A percentile compares a stretch with the other conserved stretches of the same genome.
Evolutionary conservation across 2,888 invertebrate genomes (phyloP).

Genomic region (Alcis repandata): DNA sequence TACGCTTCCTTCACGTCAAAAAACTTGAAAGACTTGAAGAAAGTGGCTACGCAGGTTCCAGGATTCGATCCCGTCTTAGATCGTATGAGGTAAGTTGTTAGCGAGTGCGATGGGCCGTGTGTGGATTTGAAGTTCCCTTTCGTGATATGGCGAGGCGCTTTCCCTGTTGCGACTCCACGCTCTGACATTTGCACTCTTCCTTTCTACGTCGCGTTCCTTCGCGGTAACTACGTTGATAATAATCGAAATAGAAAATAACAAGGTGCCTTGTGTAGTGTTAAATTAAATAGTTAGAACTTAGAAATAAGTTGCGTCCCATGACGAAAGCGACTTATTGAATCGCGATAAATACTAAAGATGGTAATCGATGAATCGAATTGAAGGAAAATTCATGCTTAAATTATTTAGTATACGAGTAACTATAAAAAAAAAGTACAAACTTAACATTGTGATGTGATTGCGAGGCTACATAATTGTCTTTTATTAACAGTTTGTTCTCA

Average conservation of each 20-base stretch:
- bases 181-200: slow-evolving; percentile 83
- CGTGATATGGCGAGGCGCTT: slow-evolving; percentile 79
- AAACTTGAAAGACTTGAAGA: slow-evolving; percentile 72
- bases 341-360: background rate
- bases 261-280: slow-evolving; percentile 8
- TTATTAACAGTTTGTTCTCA: background rate
- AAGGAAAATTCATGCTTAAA: no score
- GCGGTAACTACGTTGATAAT: slow-evolving; percentile 46
- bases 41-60: slow-evolving; percentile 76
- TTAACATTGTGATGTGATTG: background rate
- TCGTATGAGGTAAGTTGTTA: slow-evolving; percentile 69
- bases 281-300: no score
- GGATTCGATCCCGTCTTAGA: slow-evolving; percentile 67
- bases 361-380: no score
- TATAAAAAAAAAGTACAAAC: background rate
- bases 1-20: slow-evolving; percentile 60
- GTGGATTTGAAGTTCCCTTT: slow-evolving; percentile 82
- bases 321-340: slow-evolving; percentile 46
- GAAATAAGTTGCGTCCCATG: slow-evolving; percentile 27
- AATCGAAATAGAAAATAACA: slow-evolving; percentile 22
- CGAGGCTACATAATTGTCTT: background rate
- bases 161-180: slow-evolving; percentile 78
- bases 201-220: slow-evolving; percentile 75
- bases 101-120: slow-evolving; percentile 65
- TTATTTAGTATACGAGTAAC: no score